These are phyloP conservation scores for Zaprionus capensis DNA, from an alignment of 1,140 invertebrate genomes.

Conservation along the genomic window DNA sequence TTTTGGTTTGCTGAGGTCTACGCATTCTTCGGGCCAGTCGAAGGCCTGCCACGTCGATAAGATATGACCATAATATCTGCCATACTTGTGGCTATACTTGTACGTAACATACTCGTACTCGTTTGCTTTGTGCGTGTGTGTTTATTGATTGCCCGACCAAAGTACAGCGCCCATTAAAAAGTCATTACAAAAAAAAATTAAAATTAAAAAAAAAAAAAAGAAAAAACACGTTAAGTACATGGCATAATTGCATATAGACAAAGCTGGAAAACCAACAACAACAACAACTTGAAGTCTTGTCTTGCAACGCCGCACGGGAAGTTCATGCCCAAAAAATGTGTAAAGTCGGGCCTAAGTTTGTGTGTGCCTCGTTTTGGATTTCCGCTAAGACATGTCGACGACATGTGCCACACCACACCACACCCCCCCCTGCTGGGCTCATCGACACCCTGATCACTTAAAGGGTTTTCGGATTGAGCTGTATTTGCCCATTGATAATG, in stretches of 20 bases:
- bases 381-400: slow-evolving; percentile 53
- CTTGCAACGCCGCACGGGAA: slow-evolving; percentile 55
- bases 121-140: slow-evolving; percentile 9
- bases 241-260: slow-evolving; percentile 57
- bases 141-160: slow-evolving; percentile 50
- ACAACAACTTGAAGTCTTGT: slow-evolving; percentile 11
- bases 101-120: not conserved
- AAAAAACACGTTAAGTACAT: slow-evolving; percentile 58
- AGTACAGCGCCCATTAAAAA: slow-evolving; percentile 53
- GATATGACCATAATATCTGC: slow-evolving; percentile 44
- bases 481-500: slow-evolving; percentile 81
- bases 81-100: slow-evolving; percentile 3
- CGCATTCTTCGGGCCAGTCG: slow-evolving; percentile 41
- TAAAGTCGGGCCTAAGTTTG: slow-evolving; percentile 6
- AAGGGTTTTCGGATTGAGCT: slow-evolving; percentile 72
- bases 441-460: slow-evolving; percentile 49
- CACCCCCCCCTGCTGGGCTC: not conserved
- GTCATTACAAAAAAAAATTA: slow-evolving; percentile 28
- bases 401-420: slow-evolving; percentile 27
- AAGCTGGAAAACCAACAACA: slow-evolving; percentile 15
- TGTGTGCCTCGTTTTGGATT: slow-evolving; percentile 57
- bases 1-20: slow-evolving; percentile 20
- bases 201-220: not conserved
- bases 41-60: slow-evolving; percentile 66
- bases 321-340: slow-evolving; percentile 59